Evolutionary conservation across 2,888 invertebrate species (phyloP).

Genomic region (Yponomeuta plumbellus): DNA sequence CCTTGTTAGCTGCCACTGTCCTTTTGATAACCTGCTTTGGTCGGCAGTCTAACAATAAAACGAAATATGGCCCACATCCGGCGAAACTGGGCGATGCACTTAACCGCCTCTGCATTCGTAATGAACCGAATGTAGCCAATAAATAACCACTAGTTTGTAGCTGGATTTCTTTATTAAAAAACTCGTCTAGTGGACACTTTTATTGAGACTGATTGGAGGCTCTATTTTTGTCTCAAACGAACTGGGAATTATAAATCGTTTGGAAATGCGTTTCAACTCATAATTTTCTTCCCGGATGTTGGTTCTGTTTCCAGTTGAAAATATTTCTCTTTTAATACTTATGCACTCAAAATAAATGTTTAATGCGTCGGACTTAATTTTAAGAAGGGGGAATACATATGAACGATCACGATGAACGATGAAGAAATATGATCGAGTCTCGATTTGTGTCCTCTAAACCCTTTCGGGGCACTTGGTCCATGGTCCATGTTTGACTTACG

Average conservation of each 20-base stretch:
- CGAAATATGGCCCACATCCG: conserved; percentile 4
- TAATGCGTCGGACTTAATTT: too few species aligned
- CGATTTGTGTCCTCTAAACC: too few species aligned
- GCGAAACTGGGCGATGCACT: conserved; percentile 2
- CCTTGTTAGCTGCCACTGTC: conserved; percentile 1
- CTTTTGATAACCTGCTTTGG: not conserved
- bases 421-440: too few species aligned
- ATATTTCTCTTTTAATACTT: too few species aligned
- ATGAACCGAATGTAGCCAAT: not conserved
- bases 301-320: too few species aligned
- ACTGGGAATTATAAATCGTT: not conserved
- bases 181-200: not conserved
- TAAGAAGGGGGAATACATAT: too few species aligned
- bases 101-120: not conserved
- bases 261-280: too few species aligned
- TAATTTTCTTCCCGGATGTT: too few species aligned
- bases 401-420: too few species aligned
- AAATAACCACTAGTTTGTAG: not conserved
- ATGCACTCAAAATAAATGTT: too few species aligned
- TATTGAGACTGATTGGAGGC: not conserved
- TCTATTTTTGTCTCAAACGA: not conserved
- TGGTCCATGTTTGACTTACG: too few species aligned
- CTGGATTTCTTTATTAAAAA: not conserved
- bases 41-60: not conserved
- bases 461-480: too few species aligned